phyloP scores from a whole-genome alignment of 2,888 invertebrate genomes.

The Agriopis leucophaearia region DNA sequence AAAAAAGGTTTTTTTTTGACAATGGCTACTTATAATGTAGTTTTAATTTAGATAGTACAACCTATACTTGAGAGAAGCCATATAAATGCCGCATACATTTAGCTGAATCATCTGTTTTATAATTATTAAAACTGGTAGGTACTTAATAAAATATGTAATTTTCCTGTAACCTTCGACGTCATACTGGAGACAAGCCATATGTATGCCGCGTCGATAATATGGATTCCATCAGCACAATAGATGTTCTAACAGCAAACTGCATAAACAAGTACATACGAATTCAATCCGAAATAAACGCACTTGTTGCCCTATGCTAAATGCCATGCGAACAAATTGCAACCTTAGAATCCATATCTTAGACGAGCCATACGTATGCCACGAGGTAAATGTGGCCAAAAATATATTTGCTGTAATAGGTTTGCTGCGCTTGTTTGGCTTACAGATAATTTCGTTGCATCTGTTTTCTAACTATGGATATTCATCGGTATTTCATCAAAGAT shows the following conservation, averaged over 20 bases:
- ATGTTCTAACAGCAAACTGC: background rate
- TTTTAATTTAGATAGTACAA: background rate
- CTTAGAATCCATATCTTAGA: too few species aligned
- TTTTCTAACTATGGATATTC: too few species aligned
- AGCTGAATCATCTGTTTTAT: background rate
- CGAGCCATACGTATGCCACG: too few species aligned
- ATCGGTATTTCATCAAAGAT: too few species aligned
- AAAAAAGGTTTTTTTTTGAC: background rate
- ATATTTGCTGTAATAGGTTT: too few species aligned
- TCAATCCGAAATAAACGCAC: background rate
- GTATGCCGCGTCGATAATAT: background rate
- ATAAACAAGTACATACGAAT: background rate
- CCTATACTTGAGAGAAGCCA: slow-evolving; percentile 15
- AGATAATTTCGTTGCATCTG: too few species aligned
- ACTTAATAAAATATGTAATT: too few species aligned
- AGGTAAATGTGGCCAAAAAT: too few species aligned
- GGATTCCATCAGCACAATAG: background rate
- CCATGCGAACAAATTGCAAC: background rate
- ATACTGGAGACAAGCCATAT: slow-evolving; percentile 22
- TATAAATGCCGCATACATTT: background rate
- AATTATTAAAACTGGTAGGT: too few species aligned
- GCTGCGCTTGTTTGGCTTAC: too few species aligned
- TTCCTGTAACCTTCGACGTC: background rate
- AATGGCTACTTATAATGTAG: background rate
- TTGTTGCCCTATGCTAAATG: background rate